Evolutionary conservation across 2,797 vertebrate genomes (phyloP), one percentile per base, ranked within the genome.

Genomic region (Acanthurus leucopareius): DNA sequence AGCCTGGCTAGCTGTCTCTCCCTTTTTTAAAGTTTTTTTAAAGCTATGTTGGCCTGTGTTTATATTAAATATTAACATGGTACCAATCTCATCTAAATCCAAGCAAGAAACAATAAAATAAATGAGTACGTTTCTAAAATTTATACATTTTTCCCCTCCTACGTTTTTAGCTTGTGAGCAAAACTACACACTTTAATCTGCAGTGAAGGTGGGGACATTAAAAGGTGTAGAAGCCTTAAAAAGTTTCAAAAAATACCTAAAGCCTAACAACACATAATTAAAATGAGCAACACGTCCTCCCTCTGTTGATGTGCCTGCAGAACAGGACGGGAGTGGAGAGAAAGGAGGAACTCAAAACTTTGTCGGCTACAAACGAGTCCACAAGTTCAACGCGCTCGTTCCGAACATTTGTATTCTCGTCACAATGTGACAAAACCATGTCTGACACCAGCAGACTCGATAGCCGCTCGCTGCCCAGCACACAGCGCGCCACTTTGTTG

Each of bases 341-440:
- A 69, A 63, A 49, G 17, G 28, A 13, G 3, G 17, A 47, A 58
- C 0, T 0, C 35, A 10, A 5, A 45, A 38, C 19, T 35, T 5
- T 38, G 19, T n/a, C 59, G 49, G 42, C 32, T 8, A 54, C 56
- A 25, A 28, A 14, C 20, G 40, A 32, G 17, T 49, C 10, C 14
- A 25, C 25, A 25, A 47, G n/a, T 47, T 69, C 16, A 63, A 5
- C 44, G 5, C 20, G n/a, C 14, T 48, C 17, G 25, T 53, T 44
- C 28, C n/a, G 10, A 52, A 67, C 54, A 67, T 61, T 48, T 61
- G 20, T 22, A 47, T 38, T 54, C n/a, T 52, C 40, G 38, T 45
- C 53, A n/a, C 10, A 52, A 51, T 22, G 28, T 49, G 40, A 61
- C 49, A 42, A 45, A 58, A 58, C 44, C 63, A 62, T 1, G 17